phyloP scores from a whole-genome alignment of 2,113 vertebrate species.

The Phrynocephalus versicolor region DNA sequence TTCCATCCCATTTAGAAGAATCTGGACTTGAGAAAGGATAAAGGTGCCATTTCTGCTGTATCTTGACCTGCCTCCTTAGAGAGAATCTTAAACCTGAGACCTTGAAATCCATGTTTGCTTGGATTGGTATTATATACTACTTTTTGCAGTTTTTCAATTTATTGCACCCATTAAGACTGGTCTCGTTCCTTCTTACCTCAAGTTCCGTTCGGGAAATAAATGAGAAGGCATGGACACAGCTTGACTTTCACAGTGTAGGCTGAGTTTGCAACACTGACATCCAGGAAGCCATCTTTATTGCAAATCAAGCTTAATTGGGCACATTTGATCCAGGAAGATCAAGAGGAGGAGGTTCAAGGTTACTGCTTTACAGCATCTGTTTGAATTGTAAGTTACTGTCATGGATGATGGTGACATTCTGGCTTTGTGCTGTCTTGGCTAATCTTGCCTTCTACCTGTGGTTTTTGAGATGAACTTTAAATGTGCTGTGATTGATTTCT shows the following conservation, averaged over 20 bases:
- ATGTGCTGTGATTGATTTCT: background rate
- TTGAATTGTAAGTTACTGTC: background rate
- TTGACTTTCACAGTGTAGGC: background rate
- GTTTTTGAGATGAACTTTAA: background rate
- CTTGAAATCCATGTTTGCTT: background rate
- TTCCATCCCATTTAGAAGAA: too few relatives aligned
- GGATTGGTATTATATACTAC: too few relatives aligned
- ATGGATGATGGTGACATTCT: background rate
- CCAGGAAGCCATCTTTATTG: constrained; percentile 26
- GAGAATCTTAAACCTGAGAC: background rate
- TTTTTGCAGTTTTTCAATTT: too few relatives aligned
- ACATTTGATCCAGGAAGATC: constrained; percentile 22
- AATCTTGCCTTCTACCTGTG: too few relatives aligned
- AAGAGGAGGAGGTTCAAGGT: background rate
- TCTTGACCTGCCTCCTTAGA: too few relatives aligned
- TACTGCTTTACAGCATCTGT: background rate
- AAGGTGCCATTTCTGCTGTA: too few relatives aligned
- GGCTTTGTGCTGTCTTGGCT: background rate
- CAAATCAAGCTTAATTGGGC: constrained; percentile 16
- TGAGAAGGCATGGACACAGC: background rate
- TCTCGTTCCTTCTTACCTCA: background rate
- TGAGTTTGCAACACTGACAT: constrained; percentile 37
- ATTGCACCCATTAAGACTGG: too few relatives aligned
- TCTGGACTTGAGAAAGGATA: too few relatives aligned
- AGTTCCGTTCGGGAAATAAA: background rate